Evolutionary conservation across 2,797 vertebrate genomes (phyloP), one percentile per base, ranked within the genome.

Genomic region (Merluccius polli): DNA sequence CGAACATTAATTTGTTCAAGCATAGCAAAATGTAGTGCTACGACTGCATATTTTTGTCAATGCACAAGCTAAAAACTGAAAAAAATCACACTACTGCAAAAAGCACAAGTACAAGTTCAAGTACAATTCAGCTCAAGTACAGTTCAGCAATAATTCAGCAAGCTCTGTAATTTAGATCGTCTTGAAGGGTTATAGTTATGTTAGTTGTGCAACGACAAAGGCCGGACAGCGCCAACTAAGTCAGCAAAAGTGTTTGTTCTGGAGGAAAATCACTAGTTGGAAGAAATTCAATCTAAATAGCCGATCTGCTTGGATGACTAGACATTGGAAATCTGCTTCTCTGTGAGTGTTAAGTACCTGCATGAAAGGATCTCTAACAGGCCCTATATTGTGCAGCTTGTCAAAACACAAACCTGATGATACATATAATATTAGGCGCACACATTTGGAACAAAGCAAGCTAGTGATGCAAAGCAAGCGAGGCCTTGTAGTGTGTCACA

Each of bases 201-300:
- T 31, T 18, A 63, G 71, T 86, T 87, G 85, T 71, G 16, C 85
- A 87, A 89, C 75, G 71, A 73, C 16, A 78, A 75, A n/a, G 59
- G 24, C 38, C 11, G 18, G 70, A 72, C 4, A 69, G 44, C 82
- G 76, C 73, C 83, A 85, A 79, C 76, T 52, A 78, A 63, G 81
- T 75, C 4, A 21, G 77, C 81, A 78, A 85, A 82, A 80, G 75
- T 35, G 68, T 82, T 80, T 78, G 33, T 59, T 77, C 82, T 63
- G 8, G 76, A 79, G 32, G 78, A 81, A 76, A 84, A 72, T 69
- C 83, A 71, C 78, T 73, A 71, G 81, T 77, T 88, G 78, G 73
- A 73, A 52, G 71, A 36, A 76, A 67, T 75, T 73, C 30, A 77
- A 41, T 73, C 11, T 72, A 35, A 76, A 32, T 80, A 72, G 36